A percentile compares a stretch with the other conserved stretches of the same genome.
These are phyloP conservation scores for Aphaenogaster floridana DNA, from an alignment of 1,140 invertebrate species.

Conservation along the genomic window DNA sequence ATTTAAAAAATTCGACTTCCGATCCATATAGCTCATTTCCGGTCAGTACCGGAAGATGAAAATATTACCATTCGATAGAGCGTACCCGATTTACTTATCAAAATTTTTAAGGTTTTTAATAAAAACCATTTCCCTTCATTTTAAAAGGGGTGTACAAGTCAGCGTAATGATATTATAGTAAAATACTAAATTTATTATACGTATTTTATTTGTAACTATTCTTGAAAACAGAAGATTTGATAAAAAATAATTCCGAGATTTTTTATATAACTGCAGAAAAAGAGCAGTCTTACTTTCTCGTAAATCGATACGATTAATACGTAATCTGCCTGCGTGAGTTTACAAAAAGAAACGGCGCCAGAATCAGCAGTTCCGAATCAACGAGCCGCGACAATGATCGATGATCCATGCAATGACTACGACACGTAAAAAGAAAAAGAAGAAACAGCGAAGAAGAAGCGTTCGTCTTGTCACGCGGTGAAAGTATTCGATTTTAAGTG, in stretches of 20 bases:
- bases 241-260: slow-evolving; percentile 5
- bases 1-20: too few species aligned
- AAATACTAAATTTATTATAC: too few species aligned
- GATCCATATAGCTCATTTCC: too few species aligned
- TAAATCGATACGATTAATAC: neutral
- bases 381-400: slow-evolving; percentile 14
- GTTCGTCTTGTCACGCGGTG: slow-evolving; percentile 28
- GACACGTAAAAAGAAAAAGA: neutral
- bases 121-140: too few species aligned
- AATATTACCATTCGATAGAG: too few species aligned
- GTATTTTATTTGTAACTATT: neutral
- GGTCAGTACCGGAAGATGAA: too few species aligned
- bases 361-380: slow-evolving; percentile 10
- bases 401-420: slow-evolving; percentile 24
- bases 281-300: neutral
- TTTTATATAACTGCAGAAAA: neutral
- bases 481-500: slow-evolving; percentile 40
- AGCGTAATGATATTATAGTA: too few species aligned
- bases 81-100: too few species aligned
- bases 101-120: too few species aligned
- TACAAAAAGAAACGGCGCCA: neutral
- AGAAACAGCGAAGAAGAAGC: slow-evolving; percentile 2
- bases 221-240: neutral
- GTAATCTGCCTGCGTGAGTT: neutral
- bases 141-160: too few species aligned